Evolutionary conservation across 2,113 vertebrate species (phyloP).

Genomic region (Cephalopterus ornatus): DNA sequence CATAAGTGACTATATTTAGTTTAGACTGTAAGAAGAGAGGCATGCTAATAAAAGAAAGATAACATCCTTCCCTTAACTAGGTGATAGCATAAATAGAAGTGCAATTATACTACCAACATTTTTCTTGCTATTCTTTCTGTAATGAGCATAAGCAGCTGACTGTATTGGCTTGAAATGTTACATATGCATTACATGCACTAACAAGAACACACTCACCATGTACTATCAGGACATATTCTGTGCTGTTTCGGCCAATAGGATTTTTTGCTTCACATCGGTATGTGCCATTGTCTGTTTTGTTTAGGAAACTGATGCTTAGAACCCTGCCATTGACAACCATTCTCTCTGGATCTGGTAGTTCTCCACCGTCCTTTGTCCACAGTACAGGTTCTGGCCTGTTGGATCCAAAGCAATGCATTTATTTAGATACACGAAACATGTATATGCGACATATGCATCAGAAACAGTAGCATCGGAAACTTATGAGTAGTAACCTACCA

Average conservation of each 20-base stretch:
- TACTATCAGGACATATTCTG: constrained; percentile 93
- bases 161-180: neutral
- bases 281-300: constrained; percentile 99
- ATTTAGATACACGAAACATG: neutral
- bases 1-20: neutral
- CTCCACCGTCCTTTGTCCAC: constrained; percentile 96
- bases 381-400: constrained; percentile 92
- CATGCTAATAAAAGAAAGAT: neutral
- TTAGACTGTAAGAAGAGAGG: neutral
- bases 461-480: neutral
- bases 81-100: neutral
- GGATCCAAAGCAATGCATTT: neutral
- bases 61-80: neutral
- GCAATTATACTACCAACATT: neutral
- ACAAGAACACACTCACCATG: constrained; percentile 85
- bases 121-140: neutral
- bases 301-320: constrained; percentile 92
- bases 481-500: neutral
- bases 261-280: constrained; percentile 97
- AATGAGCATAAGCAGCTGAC: neutral
- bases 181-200: neutral
- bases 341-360: constrained; percentile 91
- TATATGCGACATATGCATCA: neutral
- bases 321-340: constrained; percentile 94
- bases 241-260: constrained; percentile 91